These are phyloP conservation scores for Balearica regulorum DNA, from an alignment of 2,797 vertebrate species.

Conservation along the genomic window DNA sequence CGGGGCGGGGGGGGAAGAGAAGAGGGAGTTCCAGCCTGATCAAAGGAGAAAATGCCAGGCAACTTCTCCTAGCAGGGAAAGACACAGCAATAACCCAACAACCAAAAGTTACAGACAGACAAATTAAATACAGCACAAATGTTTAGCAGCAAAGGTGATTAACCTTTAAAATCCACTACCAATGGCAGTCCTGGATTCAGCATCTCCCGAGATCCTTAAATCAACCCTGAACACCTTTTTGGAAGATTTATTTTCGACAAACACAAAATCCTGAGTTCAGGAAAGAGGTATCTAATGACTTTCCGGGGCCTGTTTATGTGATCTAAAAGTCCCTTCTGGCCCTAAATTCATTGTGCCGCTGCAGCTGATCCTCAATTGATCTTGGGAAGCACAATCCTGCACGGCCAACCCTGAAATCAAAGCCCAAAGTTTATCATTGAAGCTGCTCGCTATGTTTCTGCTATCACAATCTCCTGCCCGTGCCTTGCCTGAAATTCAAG, in stretches of 20 bases:
- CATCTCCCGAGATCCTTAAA: conserved; percentile 34
- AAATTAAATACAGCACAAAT: conserved; percentile 55
- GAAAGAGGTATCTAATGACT: conserved; percentile 30
- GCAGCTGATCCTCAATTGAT: background rate
- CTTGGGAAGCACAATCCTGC: background rate
- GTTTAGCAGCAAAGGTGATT: conserved; percentile 50
- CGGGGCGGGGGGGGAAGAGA: background rate
- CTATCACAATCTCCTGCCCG: background rate
- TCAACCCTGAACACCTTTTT: conserved; percentile 31
- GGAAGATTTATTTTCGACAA: conserved; percentile 42
- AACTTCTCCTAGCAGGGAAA: background rate
- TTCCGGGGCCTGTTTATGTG: background rate
- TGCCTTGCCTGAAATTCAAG: background rate
- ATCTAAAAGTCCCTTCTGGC: conserved; percentile 45
- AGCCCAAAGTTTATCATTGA: background rate
- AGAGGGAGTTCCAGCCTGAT: background rate
- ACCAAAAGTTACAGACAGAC: conserved; percentile 5
- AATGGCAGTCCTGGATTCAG: background rate
- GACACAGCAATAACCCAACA: conserved; percentile 8
- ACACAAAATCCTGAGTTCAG: conserved; percentile 20
- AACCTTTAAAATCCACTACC: conserved; percentile 53
- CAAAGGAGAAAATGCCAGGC: conserved; percentile 5
- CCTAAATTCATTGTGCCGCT: background rate
- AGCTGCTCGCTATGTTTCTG: background rate
- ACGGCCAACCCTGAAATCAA: background rate